Base-by-base conservation (phyloP, 2,113 vertebrate genomes). In the Recurvirostra avosetta region DNA sequence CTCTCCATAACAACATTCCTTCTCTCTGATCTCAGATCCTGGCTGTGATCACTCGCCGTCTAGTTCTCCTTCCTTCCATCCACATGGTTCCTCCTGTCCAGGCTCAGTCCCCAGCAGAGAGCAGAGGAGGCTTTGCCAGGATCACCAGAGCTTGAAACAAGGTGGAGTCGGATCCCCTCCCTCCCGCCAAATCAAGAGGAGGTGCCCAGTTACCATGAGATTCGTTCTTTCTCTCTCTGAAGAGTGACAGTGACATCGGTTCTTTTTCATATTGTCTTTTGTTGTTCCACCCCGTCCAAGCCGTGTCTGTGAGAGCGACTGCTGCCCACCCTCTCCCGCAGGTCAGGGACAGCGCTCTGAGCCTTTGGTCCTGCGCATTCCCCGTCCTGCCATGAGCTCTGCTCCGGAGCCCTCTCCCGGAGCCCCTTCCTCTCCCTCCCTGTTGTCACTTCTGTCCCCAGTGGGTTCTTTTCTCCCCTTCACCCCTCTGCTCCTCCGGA, bases 1-100 rank as follows among this genome's bases (percentile, higher is more conserved):
- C 92, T 96, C 88, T 96, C 94, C 95, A 96, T 71, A 97, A 95
- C 93, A 93, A 87, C 97, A 97, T 97, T 97, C 96, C 90, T 97
- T 88, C 94, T 85, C 94, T 67, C 94, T 97, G 97, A 97, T 92
- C 91, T 96, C 90, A 97, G 88, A 85, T 68, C 88, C 95, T 96
- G 97, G 96, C 96, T 88, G 81, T 10, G 73, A 78, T 49, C 56
- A 11, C 87, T 86, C 32, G 8, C 76, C 77, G 36, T 50, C 94
- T 49, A 23, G 30, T 89, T 80, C 88, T 91, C 83, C 79, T 74
- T 65, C 95, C 93, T 95, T 95, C 78, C 40, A 9, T 49, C 70
- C 91, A 41, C 86, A 82, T 26, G 84, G 93, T 94, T 75, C 72
- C 85, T 90, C 53, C 73, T 53, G 85, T 13, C 86, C 88, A 25